Percentiles rank a stretch among this genome's conserved stretches.
These are phyloP conservation scores for Saturnia japonica DNA, from an alignment of 2,888 invertebrate genomes.

Conservation along the genomic window DNA sequence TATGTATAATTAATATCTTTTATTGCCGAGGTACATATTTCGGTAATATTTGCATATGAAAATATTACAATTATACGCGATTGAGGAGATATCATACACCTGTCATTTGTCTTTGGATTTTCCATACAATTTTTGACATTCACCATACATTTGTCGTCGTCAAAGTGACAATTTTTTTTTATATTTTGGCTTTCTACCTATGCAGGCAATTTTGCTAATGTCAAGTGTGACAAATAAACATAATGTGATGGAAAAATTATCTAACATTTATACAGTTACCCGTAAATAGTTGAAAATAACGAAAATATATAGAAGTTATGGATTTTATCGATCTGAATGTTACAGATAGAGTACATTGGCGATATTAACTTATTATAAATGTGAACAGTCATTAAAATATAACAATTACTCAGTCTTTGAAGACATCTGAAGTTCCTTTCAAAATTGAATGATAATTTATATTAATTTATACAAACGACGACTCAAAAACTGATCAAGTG, in stretches of 20 bases:
- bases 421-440: constrained; percentile 58
- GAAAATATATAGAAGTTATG: neutral
- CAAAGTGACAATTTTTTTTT: constrained; percentile 3
- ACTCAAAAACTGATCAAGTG: neutral
- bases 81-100: neutral
- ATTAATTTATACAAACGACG: neutral
- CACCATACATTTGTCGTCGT: neutral
- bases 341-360: constrained; percentile 16
- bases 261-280: constrained; percentile 17
- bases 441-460: constrained; percentile 20
- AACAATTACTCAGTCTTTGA: constrained; percentile 56
- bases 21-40: neutral
- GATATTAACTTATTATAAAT: constrained; percentile 19
- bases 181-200: no score
- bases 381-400: constrained; percentile 20
- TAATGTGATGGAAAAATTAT: neutral
- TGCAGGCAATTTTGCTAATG: no score
- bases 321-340: neutral
- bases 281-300: constrained; percentile 15
- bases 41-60: neutral
- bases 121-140: neutral
- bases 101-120: neutral
- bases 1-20: neutral
- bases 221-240: no score
- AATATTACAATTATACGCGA: neutral